Conservation (phyloP, 2,888 invertebrate species). For the Ophonus ardosiacus region DNA sequence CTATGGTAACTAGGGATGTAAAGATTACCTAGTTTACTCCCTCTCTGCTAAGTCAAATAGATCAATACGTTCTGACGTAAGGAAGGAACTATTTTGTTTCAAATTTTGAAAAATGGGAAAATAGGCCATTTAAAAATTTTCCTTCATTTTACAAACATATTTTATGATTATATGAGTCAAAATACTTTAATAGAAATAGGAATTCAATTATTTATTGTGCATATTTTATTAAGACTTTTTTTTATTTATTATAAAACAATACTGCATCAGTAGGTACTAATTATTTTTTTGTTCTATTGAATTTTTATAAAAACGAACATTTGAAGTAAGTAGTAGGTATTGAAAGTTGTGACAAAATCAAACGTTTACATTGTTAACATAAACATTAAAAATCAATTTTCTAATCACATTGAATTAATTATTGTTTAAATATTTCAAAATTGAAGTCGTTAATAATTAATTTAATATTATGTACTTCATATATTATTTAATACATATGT, state of each 20-base stretch:
- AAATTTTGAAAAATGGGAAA: conserved; percentile 19
- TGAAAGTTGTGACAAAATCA: too few species aligned
- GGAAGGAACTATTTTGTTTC: conserved; percentile 55
- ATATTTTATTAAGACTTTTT: neutral
- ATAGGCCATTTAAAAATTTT: neutral
- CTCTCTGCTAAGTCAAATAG: conserved; percentile 59
- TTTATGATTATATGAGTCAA: neutral
- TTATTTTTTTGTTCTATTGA: too few species aligned
- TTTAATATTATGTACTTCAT: too few species aligned
- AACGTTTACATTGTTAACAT: too few species aligned
- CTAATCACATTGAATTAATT: too few species aligned
- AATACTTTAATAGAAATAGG: neutral
- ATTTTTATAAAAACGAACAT: too few species aligned
- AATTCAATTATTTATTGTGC: neutral
- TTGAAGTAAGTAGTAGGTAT: too few species aligned
- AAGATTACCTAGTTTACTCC: conserved; percentile 59
- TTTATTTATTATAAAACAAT: neutral
- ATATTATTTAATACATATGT: too few species aligned
- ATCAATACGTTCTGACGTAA: conserved; percentile 61
- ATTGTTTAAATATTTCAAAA: too few species aligned
- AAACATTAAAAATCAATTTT: too few species aligned
- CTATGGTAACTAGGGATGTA: conserved; percentile 56
- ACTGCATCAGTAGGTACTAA: too few species aligned
- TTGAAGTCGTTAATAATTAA: too few species aligned
- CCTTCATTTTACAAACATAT: neutral